A percentile compares a stretch with the other conserved stretches of the same genome.
phyloP scores from a whole-genome alignment of 2,888 invertebrate species.

The Perizoma flavofasciatum region DNA sequence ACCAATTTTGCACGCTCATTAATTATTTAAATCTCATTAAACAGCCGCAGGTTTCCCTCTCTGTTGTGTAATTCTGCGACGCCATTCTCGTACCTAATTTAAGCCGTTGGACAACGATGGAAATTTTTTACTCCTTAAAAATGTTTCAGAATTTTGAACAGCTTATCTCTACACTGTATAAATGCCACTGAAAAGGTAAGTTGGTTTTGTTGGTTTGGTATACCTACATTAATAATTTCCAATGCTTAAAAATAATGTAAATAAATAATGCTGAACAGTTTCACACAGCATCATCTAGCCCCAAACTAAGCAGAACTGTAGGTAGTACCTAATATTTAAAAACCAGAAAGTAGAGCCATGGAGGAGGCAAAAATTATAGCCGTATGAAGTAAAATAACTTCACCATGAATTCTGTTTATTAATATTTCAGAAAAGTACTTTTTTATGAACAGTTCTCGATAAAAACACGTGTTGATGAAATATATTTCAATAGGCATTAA shows the following conservation, averaged over 20 bases:
- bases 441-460: background rate
- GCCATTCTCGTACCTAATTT: conserved; percentile 61
- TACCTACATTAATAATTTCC: too few species aligned
- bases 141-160: conserved; percentile 27
- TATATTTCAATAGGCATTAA: conserved; percentile 22
- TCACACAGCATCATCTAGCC: too few species aligned
- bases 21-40: conserved; percentile 85
- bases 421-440: too few species aligned
- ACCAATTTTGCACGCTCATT: conserved; percentile 83
- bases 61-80: conserved; percentile 70
- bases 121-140: conserved; percentile 32
- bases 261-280: too few species aligned
- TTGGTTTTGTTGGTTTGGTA: background rate
- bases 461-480: conserved; percentile 12
- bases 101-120: conserved; percentile 59
- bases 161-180: conserved; percentile 11
- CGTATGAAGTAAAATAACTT: too few species aligned
- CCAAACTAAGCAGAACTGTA: too few species aligned
- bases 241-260: too few species aligned
- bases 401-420: too few species aligned
- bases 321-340: too few species aligned
- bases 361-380: too few species aligned
- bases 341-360: too few species aligned
- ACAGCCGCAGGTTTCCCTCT: conserved; percentile 76
- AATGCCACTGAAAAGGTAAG: too few species aligned